Evolutionary conservation across 2,113 vertebrate species (phyloP), one percentile per base, ranked within the genome.

Genomic region (Eleginops maclovinus): DNA sequence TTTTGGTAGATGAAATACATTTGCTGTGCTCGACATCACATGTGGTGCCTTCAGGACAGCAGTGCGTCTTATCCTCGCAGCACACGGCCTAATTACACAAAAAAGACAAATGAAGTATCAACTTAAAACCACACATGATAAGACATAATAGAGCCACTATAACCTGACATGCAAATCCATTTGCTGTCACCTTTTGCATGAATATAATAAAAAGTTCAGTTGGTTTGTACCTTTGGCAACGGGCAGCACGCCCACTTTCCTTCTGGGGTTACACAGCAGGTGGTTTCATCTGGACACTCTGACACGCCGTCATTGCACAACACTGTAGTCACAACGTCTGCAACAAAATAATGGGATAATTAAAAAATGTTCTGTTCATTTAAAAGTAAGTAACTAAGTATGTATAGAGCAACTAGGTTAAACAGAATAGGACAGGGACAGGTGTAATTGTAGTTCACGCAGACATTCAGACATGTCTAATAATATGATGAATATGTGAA

Each of bases 211-310:
- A 66, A 26, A 31, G 12, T 22, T 53, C 15, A 22, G 5, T 3
- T 15, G 16, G 16, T 19, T 8, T 53, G 7, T 95, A 98, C 97
- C 95, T 95, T 82, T 17, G 94, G 91, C 79, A 96, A 81, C 2
- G 96, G 97, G 71, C 97, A 98, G 83, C 97, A 98, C 0, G 89
- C 96, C 95, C 95, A 98, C 21, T 81, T 44, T 0, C 95, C 95
- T 0, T 93, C 89, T 1, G 64, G 2, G 1, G 88, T 92, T 67
- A 91, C 2, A 31, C 97, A 97, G 91, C 97, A 98, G 0, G 95
- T 97, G 19, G 94, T 93, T 1, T 90, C 92, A 1, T 90, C 84
- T 0, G 97, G 96, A 78, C 96, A 97, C 79, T 97, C 94, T 0
- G 93, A 95, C 10, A 74, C 75, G 1, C 91, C 87, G 0, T 95